These are phyloP conservation scores for Aelia acuminata DNA, from an alignment of 2,888 invertebrate species.

Conservation along the genomic window DNA sequence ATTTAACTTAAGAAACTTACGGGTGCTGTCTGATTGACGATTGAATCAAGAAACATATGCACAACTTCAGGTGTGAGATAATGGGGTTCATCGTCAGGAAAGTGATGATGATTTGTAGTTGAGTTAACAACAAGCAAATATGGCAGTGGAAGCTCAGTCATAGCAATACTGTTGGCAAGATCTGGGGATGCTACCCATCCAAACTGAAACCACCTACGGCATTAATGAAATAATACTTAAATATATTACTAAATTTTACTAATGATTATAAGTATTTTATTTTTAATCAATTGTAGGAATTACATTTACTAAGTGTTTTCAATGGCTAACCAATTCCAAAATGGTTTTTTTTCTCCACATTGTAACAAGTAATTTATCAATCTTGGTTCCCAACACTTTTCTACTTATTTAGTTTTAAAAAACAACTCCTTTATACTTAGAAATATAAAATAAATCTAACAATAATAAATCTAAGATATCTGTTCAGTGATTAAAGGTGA, in stretches of 20 bases:
- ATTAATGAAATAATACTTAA: not conserved
- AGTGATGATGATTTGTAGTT: conserved; percentile 91
- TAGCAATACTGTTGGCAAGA: conserved; percentile 93
- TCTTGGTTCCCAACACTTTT: too few species aligned
- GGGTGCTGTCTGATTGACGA: conserved; percentile 83
- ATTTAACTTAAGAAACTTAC: conserved; percentile 71
- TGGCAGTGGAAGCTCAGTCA: conserved; percentile 87
- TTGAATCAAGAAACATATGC: conserved; percentile 81
- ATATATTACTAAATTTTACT: not conserved
- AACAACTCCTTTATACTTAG: too few species aligned
- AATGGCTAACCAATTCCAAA: too few species aligned
- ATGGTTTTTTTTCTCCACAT: too few species aligned
- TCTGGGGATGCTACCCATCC: conserved; percentile 95
- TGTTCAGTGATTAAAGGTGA: too few species aligned
- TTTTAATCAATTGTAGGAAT: not conserved
- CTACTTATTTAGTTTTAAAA: too few species aligned
- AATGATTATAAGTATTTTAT: not conserved
- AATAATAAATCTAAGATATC: too few species aligned
- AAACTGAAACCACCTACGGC: conserved; percentile 84
- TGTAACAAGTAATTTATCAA: too few species aligned
- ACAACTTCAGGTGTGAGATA: conserved; percentile 86
- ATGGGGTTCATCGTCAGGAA: conserved; percentile 83
- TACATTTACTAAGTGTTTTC: not conserved
- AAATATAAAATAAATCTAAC: too few species aligned
- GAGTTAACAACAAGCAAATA: conserved; percentile 92